phyloP scores from a whole-genome alignment of 2,797 vertebrate genomes.

The Anguilla megastoma region DNA sequence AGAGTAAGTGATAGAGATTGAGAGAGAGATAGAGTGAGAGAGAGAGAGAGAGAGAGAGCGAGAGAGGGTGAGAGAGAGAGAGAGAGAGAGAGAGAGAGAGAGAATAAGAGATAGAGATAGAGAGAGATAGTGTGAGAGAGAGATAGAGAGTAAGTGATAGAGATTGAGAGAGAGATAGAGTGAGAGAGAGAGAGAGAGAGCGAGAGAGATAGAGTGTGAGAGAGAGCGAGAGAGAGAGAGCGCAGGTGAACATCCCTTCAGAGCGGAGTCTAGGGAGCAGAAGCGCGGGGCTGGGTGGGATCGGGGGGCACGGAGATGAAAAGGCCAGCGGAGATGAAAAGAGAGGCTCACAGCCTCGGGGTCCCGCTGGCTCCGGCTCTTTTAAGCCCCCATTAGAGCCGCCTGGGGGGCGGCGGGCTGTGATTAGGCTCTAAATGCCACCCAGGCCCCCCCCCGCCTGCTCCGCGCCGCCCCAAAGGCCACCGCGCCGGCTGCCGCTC shows the following conservation, averaged over 20 bases:
- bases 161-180: not conserved
- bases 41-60: too few relatives aligned
- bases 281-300: not conserved
- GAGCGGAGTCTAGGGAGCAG: not conserved
- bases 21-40: too few relatives aligned
- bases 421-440: slow-evolving; percentile 16
- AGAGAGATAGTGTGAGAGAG: not conserved
- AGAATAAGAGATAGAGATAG: not conserved
- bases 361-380: not conserved
- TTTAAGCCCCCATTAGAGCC: slow-evolving; percentile 16
- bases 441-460: not conserved
- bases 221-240: not conserved
- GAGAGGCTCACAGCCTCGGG: not conserved
- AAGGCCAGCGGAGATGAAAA: slow-evolving; percentile 14
- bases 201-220: not conserved
- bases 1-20: too few relatives aligned
- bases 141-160: not conserved
- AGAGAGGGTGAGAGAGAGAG: too few relatives aligned
- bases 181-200: not conserved
- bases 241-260: not conserved
- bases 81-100: not conserved
- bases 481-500: not conserved
- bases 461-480: not conserved
- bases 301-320: not conserved
- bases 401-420: not conserved